Percentiles rank a stretch among this genome's conserved stretches.
Evolutionary conservation across 35 echinoderm and acorn worm genomes (phyloP).

Genomic region (Holothuria glaberrima): DNA sequence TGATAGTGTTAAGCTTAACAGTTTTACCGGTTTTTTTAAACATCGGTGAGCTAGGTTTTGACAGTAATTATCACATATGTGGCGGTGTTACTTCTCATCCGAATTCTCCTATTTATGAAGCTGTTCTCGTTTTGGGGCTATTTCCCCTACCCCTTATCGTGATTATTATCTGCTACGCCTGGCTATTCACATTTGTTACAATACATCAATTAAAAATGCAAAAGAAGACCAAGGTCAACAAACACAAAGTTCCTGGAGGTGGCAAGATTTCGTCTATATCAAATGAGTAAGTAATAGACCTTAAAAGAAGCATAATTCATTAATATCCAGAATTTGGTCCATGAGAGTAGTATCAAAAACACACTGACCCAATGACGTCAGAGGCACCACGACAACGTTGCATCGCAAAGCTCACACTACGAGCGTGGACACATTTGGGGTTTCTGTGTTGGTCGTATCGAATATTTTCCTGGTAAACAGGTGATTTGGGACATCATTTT

Average conservation of each 20-base stretch:
- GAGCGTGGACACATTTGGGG: too few relatives aligned
- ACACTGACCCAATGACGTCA: too few relatives aligned
- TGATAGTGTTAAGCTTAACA: neutral
- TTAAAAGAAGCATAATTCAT: neutral
- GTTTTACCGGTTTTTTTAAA: conserved; percentile 37
- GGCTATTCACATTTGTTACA: conserved; percentile 17
- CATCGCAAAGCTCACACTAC: too few relatives aligned
- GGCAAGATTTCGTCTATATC: neutral
- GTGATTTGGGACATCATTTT: too few relatives aligned
- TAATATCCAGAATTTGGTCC: too few relatives aligned
- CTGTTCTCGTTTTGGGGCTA: conserved; percentile 1
- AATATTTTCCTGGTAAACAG: too few relatives aligned
- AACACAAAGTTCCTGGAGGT: neutral
- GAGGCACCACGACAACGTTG: too few relatives aligned
- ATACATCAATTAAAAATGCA: neutral
- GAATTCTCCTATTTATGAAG: conserved; percentile 12
- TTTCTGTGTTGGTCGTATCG: too few relatives aligned
- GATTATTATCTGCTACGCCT: conserved; percentile 37
- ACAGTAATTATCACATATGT: conserved; percentile 43
- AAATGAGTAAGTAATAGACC: neutral
- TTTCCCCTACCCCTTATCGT: conserved; percentile 39
- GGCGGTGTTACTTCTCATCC: conserved; percentile 31
- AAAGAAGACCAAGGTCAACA: neutral
- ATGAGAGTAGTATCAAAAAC: too few relatives aligned
- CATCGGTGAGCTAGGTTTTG: conserved; percentile 54